These are phyloP conservation scores for Hydrophis major DNA, from an alignment of 2,797 vertebrate species.

Conservation along the genomic window DNA sequence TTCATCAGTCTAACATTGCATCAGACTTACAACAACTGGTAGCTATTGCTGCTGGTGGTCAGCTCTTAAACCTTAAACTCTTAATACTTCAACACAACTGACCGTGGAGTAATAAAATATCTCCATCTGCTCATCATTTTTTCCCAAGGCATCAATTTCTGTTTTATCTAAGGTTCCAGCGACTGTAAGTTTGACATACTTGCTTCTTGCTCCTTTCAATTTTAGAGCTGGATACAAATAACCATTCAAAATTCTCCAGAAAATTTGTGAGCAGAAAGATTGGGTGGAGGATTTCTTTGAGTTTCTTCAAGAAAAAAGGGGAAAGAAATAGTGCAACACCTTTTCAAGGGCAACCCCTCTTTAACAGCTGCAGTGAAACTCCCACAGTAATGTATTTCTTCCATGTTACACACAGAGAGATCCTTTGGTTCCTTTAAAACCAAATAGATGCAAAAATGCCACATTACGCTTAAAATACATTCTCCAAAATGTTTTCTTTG, in stretches of 20 bases:
- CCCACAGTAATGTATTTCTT: neutral
- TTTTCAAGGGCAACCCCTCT: neutral
- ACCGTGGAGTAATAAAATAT: neutral
- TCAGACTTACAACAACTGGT: no score
- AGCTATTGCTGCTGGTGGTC: no score
- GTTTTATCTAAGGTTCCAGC: neutral
- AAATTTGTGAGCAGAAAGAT: neutral
- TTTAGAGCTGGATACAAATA: neutral
- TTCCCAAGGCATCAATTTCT: neutral
- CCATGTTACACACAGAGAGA: neutral
- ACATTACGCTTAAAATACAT: neutral
- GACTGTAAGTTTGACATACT: neutral
- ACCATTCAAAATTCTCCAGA: neutral
- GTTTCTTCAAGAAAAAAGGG: neutral
- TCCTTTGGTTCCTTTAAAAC: neutral
- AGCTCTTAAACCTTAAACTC: no score
- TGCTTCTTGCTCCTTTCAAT: neutral
- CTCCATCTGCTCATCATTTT: neutral
- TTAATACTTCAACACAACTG: neutral
- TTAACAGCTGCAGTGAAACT: neutral
- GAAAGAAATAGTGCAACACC: fast-evolving
- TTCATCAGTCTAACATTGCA: no score
- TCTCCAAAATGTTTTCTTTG: neutral
- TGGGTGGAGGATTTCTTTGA: neutral
- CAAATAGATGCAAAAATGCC: neutral